A percentile compares a stretch with the other conserved stretches of the same genome.
phyloP scores from a whole-genome alignment of 1,140 invertebrate genomes.

The Sminthurinus signatus region DNA sequence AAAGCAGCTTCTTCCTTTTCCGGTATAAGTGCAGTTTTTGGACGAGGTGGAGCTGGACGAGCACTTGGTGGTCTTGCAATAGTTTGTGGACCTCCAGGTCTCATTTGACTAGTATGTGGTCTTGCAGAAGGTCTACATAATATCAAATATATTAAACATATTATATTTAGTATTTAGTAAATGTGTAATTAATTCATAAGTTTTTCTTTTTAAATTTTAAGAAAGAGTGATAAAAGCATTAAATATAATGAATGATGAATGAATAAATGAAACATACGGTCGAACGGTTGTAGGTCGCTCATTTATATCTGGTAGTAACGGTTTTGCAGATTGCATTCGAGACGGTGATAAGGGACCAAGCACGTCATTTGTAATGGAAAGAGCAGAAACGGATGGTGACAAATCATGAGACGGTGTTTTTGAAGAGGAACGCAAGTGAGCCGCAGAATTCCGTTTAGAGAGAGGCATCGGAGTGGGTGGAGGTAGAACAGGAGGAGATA shows the following conservation, averaged over 20 bases:
- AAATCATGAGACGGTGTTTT: neutral
- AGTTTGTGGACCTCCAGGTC: constrained; percentile 63
- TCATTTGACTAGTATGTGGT: constrained; percentile 33
- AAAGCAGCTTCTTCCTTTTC: constrained; percentile 30
- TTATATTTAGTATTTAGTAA: too few species aligned
- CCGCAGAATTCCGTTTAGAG: neutral
- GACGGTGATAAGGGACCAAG: neutral
- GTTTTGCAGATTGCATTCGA: neutral
- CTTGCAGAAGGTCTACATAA: constrained; percentile 9
- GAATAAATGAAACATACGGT: too few species aligned
- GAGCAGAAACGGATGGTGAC: neutral
- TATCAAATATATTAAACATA: too few species aligned
- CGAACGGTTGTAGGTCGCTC: neutral
- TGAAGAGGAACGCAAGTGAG: neutral
- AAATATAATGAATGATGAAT: too few species aligned
- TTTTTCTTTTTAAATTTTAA: too few species aligned
- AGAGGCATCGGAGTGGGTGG: neutral
- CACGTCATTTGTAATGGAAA: neutral
- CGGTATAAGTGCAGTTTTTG: constrained; percentile 30
- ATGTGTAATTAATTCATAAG: too few species aligned
- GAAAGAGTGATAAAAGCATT: too few species aligned
- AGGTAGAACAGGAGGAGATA: too few species aligned
- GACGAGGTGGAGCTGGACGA: constrained; percentile 43
- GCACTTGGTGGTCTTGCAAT: constrained; percentile 55
- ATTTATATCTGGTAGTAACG: constrained; percentile 5